A percentile compares a stretch with the other conserved stretches of the same genome.
These are phyloP conservation scores for Temnothorax longispinosus DNA, from an alignment of 1,140 invertebrate genomes.

Conservation along the genomic window DNA sequence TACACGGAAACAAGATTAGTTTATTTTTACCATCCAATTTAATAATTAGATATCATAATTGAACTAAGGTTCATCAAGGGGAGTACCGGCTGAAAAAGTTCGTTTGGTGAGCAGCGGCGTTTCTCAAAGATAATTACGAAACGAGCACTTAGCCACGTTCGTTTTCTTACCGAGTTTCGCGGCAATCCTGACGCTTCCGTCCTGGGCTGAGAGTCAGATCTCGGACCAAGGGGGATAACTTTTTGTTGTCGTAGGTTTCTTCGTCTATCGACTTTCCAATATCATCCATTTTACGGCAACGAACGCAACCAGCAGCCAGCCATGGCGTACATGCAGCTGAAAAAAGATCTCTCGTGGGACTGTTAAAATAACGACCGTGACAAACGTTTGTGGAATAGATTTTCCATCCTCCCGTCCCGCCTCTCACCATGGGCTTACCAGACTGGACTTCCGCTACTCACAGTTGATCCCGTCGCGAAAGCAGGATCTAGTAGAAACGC, in stretches of 20 bases:
- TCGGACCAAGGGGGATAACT: slow-evolving; percentile 16
- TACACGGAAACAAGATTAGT: slow-evolving; percentile 29
- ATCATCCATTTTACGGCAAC: slow-evolving; percentile 34
- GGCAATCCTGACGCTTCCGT: neutral
- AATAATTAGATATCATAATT: slow-evolving; percentile 62
- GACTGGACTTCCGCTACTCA: slow-evolving; percentile 76
- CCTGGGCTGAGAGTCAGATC: slow-evolving; percentile 3
- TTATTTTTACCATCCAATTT: slow-evolving; percentile 63
- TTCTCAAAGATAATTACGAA: slow-evolving; percentile 62
- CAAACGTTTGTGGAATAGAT: slow-evolving; percentile 77
- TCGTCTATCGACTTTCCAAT: slow-evolving; percentile 25
- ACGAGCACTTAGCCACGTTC: slow-evolving; percentile 61
- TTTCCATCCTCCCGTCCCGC: slow-evolving; percentile 71
- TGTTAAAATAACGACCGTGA: slow-evolving; percentile 78
- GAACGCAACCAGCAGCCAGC: slow-evolving; percentile 65
- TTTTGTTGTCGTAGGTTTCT: slow-evolving; percentile 64
- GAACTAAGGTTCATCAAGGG: slow-evolving; percentile 58
- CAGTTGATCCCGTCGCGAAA: slow-evolving; percentile 60
- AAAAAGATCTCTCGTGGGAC: slow-evolving; percentile 74
- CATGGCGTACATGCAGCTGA: slow-evolving; percentile 70
- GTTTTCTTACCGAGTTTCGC: slow-evolving; percentile 60
- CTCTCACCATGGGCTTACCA: slow-evolving; percentile 58
- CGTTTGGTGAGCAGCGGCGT: slow-evolving; percentile 34
- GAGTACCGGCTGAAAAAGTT: slow-evolving; percentile 56
- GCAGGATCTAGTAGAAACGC: slow-evolving; percentile 52